Evolutionary conservation across 2,113 vertebrate species (phyloP), one percentile per base, ranked within the genome.

Genomic region (Galeopterus variegatus): DNA sequence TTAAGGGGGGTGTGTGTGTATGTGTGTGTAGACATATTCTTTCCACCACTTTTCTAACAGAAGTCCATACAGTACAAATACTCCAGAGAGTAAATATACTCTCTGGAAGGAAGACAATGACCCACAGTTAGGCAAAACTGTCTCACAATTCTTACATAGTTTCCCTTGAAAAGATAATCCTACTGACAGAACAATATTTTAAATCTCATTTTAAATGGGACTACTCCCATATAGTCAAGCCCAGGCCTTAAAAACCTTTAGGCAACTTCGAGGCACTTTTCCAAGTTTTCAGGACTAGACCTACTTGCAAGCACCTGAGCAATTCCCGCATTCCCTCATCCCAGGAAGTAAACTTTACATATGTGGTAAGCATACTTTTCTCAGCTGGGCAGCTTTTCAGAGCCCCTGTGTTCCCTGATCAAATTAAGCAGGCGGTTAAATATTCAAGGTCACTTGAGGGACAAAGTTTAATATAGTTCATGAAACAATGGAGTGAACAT

Each of bases 361-460:
- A 88, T 70, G 19, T 84, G 6, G 31, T 50, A 85, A 31, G 45
- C 7, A 33, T 21, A 72, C 31, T 33, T 62, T 75, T 56, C 6
- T 50, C 58, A 79, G 62, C 33, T 8, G 0, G 45, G 24, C 50
- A 93, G 76, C 4, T 60, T 95, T 84, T 26, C 41, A 64, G 64
- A 92, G 83, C 26, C 79, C 87, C 9, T 58, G 58, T 56, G 52
- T 62, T 93, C 58, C 62, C 77, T 26, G 21, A 94, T 73, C 69
- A 89, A 81, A 86, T 8, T 45, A 64, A 97, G 77, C 94, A 98
- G 85, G 91, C 97, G 83, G 79, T 84, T 96, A 96, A 96, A 97
- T 95, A 97, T 65, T 84, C 83, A 92, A 90, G 82, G 82, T 97
- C 80, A 80, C 77, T 80, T 67, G 62, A 67, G 73, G 56, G 58